Percentiles rank a stretch among this genome's conserved stretches.
These are phyloP conservation scores for Apostichopus californicus DNA, from an alignment of 35 echinoderm and acorn worm species.

Conservation along the genomic window DNA sequence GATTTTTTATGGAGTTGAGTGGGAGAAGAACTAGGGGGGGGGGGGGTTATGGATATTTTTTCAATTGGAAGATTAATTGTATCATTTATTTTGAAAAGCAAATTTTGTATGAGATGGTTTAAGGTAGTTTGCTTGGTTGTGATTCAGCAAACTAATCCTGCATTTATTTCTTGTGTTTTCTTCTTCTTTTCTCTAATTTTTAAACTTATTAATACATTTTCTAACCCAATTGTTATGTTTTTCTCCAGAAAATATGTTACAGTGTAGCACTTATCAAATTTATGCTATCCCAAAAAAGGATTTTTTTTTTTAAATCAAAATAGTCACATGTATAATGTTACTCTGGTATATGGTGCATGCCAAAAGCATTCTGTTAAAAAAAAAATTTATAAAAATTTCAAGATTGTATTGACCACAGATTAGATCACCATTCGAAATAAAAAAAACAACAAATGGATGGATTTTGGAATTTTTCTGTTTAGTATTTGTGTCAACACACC, in stretches of 20 bases:
- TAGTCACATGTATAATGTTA: not conserved
- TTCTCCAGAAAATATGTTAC: not conserved
- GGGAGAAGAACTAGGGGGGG: too few relatives aligned
- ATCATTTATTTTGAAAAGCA: not conserved
- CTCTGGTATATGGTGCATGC: not conserved
- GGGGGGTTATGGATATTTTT: not conserved
- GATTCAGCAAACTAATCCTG: constrained; percentile 21
- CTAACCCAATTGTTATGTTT: not conserved
- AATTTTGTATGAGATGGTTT: constrained; percentile 25
- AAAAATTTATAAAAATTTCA: not conserved
- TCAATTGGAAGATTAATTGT: constrained; percentile 33
- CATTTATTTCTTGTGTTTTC: not conserved
- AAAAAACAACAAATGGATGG: not conserved
- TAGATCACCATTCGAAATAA: not conserved
- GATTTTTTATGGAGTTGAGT: too few relatives aligned
- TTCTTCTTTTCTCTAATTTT: constrained; percentile 9
- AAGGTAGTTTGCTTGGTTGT: not conserved
- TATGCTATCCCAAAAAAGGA: constrained; percentile 11
- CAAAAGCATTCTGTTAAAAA: not conserved
- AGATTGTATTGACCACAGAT: not conserved
- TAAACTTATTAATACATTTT: constrained; percentile 21
- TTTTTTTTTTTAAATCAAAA: not conserved
- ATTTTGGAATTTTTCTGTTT: not conserved
- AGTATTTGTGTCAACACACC: too few relatives aligned
- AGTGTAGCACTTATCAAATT: not conserved